phyloP scores from a whole-genome alignment of 2,888 invertebrate species.

The Andrena minutula region DNA sequence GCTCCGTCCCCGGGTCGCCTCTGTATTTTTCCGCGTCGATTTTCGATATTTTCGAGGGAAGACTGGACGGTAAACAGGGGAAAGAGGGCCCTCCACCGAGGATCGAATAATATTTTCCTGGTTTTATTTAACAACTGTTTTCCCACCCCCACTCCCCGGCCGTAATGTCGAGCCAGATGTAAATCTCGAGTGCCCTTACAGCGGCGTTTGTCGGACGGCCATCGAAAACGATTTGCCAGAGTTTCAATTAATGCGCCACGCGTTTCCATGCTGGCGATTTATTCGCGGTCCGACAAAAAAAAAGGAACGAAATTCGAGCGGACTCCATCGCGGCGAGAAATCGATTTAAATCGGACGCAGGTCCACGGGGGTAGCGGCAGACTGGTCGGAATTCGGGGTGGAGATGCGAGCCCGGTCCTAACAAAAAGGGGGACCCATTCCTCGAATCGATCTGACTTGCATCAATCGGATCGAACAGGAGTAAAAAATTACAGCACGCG shows the following conservation, averaged over 20 bases:
- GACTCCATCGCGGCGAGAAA: constrained; percentile 36
- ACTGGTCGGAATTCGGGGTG: constrained; percentile 53
- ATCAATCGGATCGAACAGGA: constrained; percentile 57
- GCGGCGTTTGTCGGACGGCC: constrained; percentile 12
- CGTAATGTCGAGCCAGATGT: constrained; percentile 15
- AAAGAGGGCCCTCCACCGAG: not conserved
- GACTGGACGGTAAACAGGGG: not conserved
- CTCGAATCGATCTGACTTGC: constrained; percentile 70
- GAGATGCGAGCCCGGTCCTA: constrained; percentile 40
- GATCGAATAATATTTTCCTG: constrained; percentile 24
- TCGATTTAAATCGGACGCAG: constrained; percentile 61
- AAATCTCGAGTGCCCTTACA: constrained; percentile 7
- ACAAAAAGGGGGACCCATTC: constrained; percentile 65
- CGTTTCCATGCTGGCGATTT: constrained; percentile 28
- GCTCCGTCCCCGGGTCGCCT: not conserved
- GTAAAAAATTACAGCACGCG: constrained; percentile 63
- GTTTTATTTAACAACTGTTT: constrained; percentile 20
- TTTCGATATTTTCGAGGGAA: constrained; percentile 6
- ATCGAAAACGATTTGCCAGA: constrained; percentile 32
- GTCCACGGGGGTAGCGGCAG: constrained; percentile 24
- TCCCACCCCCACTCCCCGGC: not conserved
- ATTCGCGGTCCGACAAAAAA: constrained; percentile 6
- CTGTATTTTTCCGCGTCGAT: not conserved
- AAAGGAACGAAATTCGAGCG: constrained; percentile 39
- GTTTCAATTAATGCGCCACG: constrained; percentile 43